Conservation (phyloP, 2,888 invertebrate species). For the Volucella zonaria region DNA sequence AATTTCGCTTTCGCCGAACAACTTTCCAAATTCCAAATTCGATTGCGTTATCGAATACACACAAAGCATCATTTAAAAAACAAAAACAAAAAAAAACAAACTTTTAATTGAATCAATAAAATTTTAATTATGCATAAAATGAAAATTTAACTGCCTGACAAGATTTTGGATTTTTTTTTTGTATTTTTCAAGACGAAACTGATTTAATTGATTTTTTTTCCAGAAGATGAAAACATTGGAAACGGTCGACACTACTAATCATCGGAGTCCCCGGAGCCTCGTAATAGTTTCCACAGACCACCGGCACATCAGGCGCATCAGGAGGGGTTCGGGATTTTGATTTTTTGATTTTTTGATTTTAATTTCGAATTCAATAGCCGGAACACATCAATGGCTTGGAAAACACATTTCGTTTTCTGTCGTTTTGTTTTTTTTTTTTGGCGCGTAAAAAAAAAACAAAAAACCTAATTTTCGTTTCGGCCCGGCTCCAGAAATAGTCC, state of each 20-base stretch:
- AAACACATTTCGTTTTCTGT: slow-evolving; percentile 6
- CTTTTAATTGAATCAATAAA: slow-evolving; percentile 40
- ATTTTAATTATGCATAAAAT: slow-evolving; percentile 33
- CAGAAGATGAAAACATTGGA: background rate
- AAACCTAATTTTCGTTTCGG: background rate
- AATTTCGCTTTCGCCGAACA: background rate
- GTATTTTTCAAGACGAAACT: slow-evolving; percentile 18
- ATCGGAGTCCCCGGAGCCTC: slow-evolving; percentile 33
- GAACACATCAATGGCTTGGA: slow-evolving; percentile 53
- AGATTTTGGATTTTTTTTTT: background rate
- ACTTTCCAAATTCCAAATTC: slow-evolving; percentile 27
- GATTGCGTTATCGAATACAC: slow-evolving; percentile 1
- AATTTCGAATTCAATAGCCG: slow-evolving; percentile 15
- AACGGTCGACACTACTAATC: slow-evolving; percentile 11
- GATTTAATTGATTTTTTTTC: slow-evolving; percentile 40
- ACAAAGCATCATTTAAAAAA: too few relatives aligned
- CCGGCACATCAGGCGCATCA: background rate
- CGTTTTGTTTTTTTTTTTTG: slow-evolving; percentile 7
- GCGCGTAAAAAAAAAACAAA: slow-evolving; percentile 14
- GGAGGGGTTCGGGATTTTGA: background rate
- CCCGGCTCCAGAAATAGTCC: slow-evolving; percentile 51
- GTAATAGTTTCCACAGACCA: slow-evolving; percentile 10
- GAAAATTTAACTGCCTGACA: slow-evolving; percentile 32
- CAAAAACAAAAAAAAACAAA: background rate
- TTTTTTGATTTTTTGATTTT: slow-evolving; percentile 3